A percentile compares a stretch with the other conserved stretches of the same genome.
Conservation (phyloP, 2,888 invertebrate species). For the Sinotaia quadrata region DNA sequence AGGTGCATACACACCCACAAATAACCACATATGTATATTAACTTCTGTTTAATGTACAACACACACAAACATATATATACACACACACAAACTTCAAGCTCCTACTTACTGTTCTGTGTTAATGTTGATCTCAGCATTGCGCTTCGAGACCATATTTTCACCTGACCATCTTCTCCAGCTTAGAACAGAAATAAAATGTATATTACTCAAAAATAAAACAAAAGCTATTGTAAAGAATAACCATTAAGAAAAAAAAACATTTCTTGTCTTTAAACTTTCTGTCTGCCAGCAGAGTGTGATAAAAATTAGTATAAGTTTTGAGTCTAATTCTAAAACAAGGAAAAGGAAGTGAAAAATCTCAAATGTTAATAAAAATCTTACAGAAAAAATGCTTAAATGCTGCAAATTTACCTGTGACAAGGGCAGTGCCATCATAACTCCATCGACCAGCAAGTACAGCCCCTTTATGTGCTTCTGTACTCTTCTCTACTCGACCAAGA, state of each 20-base stretch:
- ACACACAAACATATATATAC: slow-evolving; percentile 81
- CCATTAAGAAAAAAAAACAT: too few species aligned
- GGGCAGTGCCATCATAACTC: slow-evolving; percentile 95
- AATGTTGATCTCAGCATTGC: slow-evolving; percentile 91
- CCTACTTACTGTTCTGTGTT: slow-evolving; percentile 81
- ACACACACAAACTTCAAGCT: slow-evolving; percentile 2
- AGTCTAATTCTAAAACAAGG: too few species aligned
- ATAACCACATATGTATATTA: not conserved
- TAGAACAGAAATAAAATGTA: too few species aligned
- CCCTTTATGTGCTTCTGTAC: slow-evolving; percentile 89
- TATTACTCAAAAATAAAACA: too few species aligned
- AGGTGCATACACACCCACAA: not conserved
- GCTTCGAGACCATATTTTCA: slow-evolving; percentile 97
- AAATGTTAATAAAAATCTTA: too few species aligned
- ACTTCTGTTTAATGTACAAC: not conserved
- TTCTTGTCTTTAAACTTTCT: too few species aligned
- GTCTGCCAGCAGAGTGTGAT: too few species aligned
- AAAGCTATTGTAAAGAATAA: too few species aligned
- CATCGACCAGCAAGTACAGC: slow-evolving; percentile 91
- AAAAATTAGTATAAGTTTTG: too few species aligned
- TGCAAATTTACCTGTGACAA: slow-evolving; percentile 82
- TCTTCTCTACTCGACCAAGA: slow-evolving; percentile 92
- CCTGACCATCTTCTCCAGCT: slow-evolving; percentile 96
- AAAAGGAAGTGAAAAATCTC: too few species aligned
- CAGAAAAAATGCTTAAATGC: too few species aligned